Evolutionary conservation across 2,888 invertebrate genomes (phyloP).

Genomic region (Heteromyza rotundicornis): DNA sequence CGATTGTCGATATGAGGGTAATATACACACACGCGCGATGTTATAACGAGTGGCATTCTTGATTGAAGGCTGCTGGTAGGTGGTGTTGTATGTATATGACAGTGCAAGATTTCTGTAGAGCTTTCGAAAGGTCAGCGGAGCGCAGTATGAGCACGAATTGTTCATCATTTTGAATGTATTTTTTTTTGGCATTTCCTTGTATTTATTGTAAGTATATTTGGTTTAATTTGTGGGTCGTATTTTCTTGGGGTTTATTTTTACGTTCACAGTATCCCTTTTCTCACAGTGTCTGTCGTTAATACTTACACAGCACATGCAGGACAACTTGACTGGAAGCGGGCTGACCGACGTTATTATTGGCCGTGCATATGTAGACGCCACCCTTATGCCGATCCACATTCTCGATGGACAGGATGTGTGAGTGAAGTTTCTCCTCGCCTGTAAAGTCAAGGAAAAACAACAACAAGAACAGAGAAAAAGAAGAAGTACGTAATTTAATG

Average conservation of each 20-base stretch:
- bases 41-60: too few species aligned
- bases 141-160: too few species aligned
- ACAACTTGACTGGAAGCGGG: constrained; percentile 69
- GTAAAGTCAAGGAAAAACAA: constrained; percentile 32
- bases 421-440: constrained; percentile 70
- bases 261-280: background rate
- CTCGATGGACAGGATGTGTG: constrained; percentile 68
- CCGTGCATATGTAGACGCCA: constrained; percentile 70
- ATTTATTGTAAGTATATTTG: background rate
- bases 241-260: too few species aligned
- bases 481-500: background rate
- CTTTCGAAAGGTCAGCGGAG: too few species aligned
- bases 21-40: too few species aligned
- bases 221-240: too few species aligned
- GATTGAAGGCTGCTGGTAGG: too few species aligned
- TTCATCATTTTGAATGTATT: too few species aligned
- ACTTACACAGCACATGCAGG: constrained; percentile 71
- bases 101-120: too few species aligned
- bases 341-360: constrained; percentile 70
- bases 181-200: too few species aligned
- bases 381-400: constrained; percentile 70
- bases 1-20: too few species aligned
- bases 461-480: constrained; percentile 26
- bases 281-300: constrained; percentile 17
- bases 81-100: too few species aligned